These are phyloP conservation scores for Drosophila affinis DNA, from an alignment of 2,888 invertebrate species.

Conservation along the genomic window DNA sequence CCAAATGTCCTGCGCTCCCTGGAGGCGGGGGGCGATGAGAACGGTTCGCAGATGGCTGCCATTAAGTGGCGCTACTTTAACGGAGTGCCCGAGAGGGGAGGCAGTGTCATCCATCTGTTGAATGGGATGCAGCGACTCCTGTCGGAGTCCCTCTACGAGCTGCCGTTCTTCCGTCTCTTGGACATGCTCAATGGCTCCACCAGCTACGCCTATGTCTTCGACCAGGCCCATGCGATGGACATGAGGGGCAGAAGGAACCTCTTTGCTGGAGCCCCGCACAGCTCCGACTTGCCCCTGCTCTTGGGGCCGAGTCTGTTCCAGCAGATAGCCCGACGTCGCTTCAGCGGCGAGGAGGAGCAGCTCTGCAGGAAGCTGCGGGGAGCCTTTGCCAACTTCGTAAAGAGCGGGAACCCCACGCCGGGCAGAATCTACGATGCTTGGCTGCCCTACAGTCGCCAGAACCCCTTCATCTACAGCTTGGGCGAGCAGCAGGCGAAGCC, in stretches of 20 bases:
- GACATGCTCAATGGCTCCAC: conserved; percentile 63
- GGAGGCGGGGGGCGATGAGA: conserved; percentile 43
- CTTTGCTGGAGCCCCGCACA: conserved; percentile 87
- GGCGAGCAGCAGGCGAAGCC: conserved; percentile 63
- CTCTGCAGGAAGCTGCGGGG: conserved; percentile 85
- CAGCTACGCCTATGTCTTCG: conserved; percentile 82
- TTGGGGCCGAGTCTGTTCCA: conserved; percentile 88
- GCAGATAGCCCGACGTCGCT: conserved; percentile 87
- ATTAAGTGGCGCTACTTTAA: conserved; percentile 83
- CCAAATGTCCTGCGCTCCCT: conserved; percentile 85
- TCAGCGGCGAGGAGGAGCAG: conserved; percentile 86
- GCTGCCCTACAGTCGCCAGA: conserved; percentile 85
- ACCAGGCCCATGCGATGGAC: conserved; percentile 83
- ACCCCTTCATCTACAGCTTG: conserved; percentile 81
- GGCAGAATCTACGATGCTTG: conserved; percentile 85
- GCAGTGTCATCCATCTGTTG: conserved; percentile 72
- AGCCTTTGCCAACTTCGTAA: conserved; percentile 85
- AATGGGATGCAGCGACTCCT: conserved; percentile 81
- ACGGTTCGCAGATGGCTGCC: conserved; percentile 69
- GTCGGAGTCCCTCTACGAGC: conserved; percentile 82
- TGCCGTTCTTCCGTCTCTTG: conserved; percentile 81
- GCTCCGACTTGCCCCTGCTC: conserved; percentile 87
- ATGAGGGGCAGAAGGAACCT: conserved; percentile 83
- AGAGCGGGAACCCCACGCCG: conserved; percentile 86
- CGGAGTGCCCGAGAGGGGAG: conserved; percentile 33